A percentile compares a stretch with the other conserved stretches of the same genome.
Conservation (phyloP, 1,140 invertebrate species). For the Tetramorium alpestre region DNA sequence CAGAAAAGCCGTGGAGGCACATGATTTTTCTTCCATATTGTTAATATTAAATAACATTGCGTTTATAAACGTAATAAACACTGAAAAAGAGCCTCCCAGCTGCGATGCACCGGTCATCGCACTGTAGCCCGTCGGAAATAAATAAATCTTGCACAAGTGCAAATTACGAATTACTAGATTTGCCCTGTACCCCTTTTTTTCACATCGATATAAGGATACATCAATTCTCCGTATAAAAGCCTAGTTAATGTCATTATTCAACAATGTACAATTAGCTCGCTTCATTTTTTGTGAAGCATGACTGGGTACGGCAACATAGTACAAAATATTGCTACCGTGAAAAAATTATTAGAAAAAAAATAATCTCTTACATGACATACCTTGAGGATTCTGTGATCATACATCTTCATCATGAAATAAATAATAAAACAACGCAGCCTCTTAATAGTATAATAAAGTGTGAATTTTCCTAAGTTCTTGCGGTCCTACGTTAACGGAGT, state of each 20-base stretch:
- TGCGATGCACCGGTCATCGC: slow-evolving; percentile 71
- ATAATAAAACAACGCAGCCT: slow-evolving; percentile 13
- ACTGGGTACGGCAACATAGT: slow-evolving; percentile 5
- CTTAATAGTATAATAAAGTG: slow-evolving; percentile 81
- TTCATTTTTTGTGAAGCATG: neutral
- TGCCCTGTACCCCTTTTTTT: slow-evolving; percentile 40
- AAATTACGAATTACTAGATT: slow-evolving; percentile 62
- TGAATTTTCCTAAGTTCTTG: slow-evolving; percentile 83
- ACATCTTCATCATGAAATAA: slow-evolving; percentile 7
- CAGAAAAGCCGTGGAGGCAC: slow-evolving; percentile 52
- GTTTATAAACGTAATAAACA: slow-evolving; percentile 64
- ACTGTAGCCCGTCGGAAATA: slow-evolving; percentile 70
- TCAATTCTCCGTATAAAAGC: slow-evolving; percentile 36
- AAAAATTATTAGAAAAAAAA: slow-evolving; percentile 40
- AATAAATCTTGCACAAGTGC: slow-evolving; percentile 67
- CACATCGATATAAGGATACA: slow-evolving; percentile 11
- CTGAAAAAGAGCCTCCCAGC: slow-evolving; percentile 59
- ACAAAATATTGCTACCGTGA: slow-evolving; percentile 19
- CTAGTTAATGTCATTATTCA: neutral
- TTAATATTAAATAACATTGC: slow-evolving; percentile 67
- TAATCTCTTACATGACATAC: slow-evolving; percentile 21
- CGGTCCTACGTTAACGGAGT: slow-evolving; percentile 78
- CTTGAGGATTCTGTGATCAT: slow-evolving; percentile 18
- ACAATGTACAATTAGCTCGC: slow-evolving; percentile 6
- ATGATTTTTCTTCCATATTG: slow-evolving; percentile 65